Percentiles rank a stretch among this genome's conserved stretches.
phyloP scores from a whole-genome alignment of 2,888 invertebrate genomes.

The Arrhopalites spinosus region DNA sequence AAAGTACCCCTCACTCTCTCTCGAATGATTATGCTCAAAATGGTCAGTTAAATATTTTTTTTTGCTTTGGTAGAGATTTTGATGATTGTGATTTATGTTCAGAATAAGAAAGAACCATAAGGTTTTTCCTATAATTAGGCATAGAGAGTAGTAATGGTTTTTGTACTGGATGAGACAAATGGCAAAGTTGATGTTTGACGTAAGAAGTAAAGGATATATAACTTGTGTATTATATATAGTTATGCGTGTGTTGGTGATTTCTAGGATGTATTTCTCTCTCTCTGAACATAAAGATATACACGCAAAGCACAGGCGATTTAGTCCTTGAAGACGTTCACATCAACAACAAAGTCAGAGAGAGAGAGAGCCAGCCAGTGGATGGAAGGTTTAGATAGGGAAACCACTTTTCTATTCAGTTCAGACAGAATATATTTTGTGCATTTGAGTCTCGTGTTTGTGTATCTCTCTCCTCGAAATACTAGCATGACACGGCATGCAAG shows the following conservation, averaged over 20 bases:
- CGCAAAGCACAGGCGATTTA: not conserved
- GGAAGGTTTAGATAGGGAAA: not conserved
- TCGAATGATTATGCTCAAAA: too few relatives aligned
- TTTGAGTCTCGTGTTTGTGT: not conserved
- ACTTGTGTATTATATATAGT: not conserved
- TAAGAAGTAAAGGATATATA: not conserved
- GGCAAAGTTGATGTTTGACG: not conserved
- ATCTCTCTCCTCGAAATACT: not conserved
- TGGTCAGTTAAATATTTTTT: too few relatives aligned
- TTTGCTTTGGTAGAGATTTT: too few relatives aligned
- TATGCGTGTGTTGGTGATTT: not conserved
- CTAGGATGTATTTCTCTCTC: not conserved
- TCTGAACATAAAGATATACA: not conserved
- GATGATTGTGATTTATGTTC: too few relatives aligned
- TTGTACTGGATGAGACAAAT: not conserved
- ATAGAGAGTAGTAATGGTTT: too few relatives aligned
- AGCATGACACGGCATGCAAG: not conserved
- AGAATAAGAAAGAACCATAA: too few relatives aligned
- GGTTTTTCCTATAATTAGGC: too few relatives aligned
- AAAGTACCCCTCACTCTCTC: too few relatives aligned
- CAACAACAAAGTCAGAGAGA: not conserved
- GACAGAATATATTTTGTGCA: constrained; percentile 1
- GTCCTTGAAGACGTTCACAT: constrained; percentile 1
- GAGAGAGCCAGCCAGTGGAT: not conserved
- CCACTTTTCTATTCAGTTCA: constrained; percentile 4